Evolutionary conservation across 2,113 vertebrate species (phyloP).

Genomic region (Dasyprocta punctata): DNA sequence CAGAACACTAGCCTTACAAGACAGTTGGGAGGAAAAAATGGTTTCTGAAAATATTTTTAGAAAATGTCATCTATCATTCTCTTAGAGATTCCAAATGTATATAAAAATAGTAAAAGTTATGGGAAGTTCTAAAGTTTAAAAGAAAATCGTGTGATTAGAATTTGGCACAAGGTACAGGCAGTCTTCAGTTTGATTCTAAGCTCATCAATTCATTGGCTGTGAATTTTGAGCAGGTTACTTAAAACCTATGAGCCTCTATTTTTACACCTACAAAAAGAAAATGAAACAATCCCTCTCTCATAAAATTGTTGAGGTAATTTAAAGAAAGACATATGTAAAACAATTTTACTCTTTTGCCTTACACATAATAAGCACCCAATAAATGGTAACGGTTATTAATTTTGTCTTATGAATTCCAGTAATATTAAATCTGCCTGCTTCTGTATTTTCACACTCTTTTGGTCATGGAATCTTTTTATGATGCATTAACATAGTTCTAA

Average conservation of each 20-base stretch:
- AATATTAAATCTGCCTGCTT: neutral
- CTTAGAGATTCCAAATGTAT: conserved; percentile 20
- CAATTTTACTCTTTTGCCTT: neutral
- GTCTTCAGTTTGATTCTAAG: neutral
- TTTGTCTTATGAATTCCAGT: neutral
- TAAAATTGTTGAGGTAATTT: neutral
- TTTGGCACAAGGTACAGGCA: neutral
- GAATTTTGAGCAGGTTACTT: neutral
- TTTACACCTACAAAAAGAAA: neutral
- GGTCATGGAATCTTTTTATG: neutral
- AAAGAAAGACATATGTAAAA: neutral
- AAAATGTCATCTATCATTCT: conserved; percentile 3
- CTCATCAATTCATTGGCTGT: neutral
- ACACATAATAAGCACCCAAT: neutral
- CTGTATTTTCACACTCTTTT: neutral
- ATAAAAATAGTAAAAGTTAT: conserved; percentile 14
- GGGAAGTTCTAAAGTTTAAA: neutral
- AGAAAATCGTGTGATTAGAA: neutral
- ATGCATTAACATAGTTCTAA: neutral
- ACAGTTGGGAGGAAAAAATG: neutral
- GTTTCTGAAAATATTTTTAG: conserved; percentile 36
- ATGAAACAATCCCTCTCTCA: neutral
- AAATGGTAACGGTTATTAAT: neutral
- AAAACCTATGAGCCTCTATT: neutral
- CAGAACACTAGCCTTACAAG: neutral